A percentile compares a stretch with the other conserved stretches of the same genome.
These are phyloP conservation scores for Protosalanx chinensis DNA, from an alignment of 2,797 vertebrate species.

Conservation along the genomic window DNA sequence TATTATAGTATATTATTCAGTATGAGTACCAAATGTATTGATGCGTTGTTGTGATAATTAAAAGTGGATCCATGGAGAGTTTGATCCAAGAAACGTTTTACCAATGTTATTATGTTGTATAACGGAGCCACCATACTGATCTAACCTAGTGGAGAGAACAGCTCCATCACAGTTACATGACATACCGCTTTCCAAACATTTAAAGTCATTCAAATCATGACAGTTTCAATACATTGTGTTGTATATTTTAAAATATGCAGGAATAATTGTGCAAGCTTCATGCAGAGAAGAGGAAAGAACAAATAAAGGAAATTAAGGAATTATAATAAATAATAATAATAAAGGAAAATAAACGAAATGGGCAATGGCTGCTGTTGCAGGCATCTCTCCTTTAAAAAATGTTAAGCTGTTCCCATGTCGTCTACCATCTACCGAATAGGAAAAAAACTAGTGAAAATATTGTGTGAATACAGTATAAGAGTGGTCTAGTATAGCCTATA, in stretches of 20 bases:
- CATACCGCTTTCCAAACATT: not conserved
- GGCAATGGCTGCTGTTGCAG: conserved; percentile 72
- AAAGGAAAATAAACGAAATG: conserved; percentile 33
- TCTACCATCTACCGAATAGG: conserved; percentile 58
- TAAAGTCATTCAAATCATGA: not conserved
- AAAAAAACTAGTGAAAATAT: conserved; percentile 76
- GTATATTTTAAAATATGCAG: not conserved
- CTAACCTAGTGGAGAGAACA: conserved; percentile 17
- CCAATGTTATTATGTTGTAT: conserved; percentile 33
- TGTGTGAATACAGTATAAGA: conserved; percentile 65
- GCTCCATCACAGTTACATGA: conserved; percentile 23
- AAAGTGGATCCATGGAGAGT: conserved; percentile 42
- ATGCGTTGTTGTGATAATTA: conserved; percentile 50
- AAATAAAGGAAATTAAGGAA: not conserved
- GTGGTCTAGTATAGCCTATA: conserved; percentile 64
- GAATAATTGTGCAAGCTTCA: not conserved
- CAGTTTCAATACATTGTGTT: not conserved
- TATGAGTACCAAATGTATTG: conserved; percentile 45
- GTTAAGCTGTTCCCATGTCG: conserved; percentile 70
- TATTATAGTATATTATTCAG: not conserved
- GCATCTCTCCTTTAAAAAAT: conserved; percentile 63
- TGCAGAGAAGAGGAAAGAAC: not conserved
- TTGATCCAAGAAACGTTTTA: conserved; percentile 45
- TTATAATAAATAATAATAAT: too few species aligned
- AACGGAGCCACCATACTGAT: conserved; percentile 33